Base-by-base conservation (phyloP, 2,888 invertebrate species). In the Gymnoscelis rufifasciata region DNA sequence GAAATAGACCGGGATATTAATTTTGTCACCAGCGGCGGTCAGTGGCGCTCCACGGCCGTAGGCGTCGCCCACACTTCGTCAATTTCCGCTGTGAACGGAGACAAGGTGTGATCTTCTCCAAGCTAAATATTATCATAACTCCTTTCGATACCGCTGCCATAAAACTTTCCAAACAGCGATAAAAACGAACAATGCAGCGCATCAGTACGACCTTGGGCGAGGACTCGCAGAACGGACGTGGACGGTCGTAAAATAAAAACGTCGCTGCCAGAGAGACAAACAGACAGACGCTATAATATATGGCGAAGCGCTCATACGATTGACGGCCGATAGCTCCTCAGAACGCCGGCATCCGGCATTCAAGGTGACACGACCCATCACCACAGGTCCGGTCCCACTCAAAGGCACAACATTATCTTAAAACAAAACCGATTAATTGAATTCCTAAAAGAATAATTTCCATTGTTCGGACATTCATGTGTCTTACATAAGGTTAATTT, bases 291-390 rank as follows among this genome's bases (percentile, higher is more conserved):
- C 63, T 72, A 71, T 80, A 81, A 78, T 78, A 81, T 78, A 80
- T 75, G 73, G 72, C 78, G 68, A 78, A 80, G 75, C 76, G 74
- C 73, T 78, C 71, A 72, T 70, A 75, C 83, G 86, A 88, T 86
- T 78, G 86, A 81, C 83, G 82, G 76, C 67, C 83, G 83, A 86
- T 86, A 86, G 77, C 73, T 83, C 66, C 78, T 76, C 81, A 77
- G 80, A 76, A 72, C 57, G 70, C 60, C 76, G 79, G 77, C 81
- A 83, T 87, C 87, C 86, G 86, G 83, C 79, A 78, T 72, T 78
- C 86, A 86, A 87, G 86, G 87, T 87, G 86, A 87, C 82, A 78
- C 78, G 58, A 61, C 60, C 74, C 76, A 83, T 86, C 84, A 80
- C 82, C 79, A 78, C 82, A 75, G 78, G 79, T 78, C 78, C 79